Conservation (phyloP, 2,888 invertebrate species). For the Craniophora ligustri region DNA sequence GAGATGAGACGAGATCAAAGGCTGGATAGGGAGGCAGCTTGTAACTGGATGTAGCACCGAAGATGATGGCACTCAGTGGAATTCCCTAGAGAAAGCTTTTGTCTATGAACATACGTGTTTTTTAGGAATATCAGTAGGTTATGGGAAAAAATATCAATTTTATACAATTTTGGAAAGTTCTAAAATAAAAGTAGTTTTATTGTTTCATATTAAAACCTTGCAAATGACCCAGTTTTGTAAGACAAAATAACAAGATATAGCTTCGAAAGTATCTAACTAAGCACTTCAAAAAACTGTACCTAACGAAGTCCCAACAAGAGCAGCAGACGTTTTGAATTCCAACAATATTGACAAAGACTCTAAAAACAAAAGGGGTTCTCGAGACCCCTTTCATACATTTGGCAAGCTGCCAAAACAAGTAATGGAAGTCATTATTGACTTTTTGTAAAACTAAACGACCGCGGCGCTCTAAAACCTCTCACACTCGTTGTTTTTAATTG, state of each 20-base stretch:
- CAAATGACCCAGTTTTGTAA: not conserved
- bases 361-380: conserved; percentile 61
- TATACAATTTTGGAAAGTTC: no score
- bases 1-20: no score
- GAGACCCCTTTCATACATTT: conserved; percentile 66
- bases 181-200: no score
- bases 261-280: conserved; percentile 17
- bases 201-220: no score
- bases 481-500: conserved; percentile 37
- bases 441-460: conserved; percentile 49
- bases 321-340: conserved; percentile 54
- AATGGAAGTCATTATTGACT: conserved; percentile 53
- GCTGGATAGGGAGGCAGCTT: no score
- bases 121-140: no score
- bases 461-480: conserved; percentile 36
- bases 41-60: no score
- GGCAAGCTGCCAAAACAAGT: conserved; percentile 59
- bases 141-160: no score
- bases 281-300: conserved; percentile 49
- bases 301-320: conserved; percentile 54
- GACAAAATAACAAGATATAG: not conserved
- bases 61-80: no score
- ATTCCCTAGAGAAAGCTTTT: no score
- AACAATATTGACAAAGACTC: conserved; percentile 62
- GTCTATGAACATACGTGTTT: no score